Percentiles rank a stretch among this genome's conserved stretches.
phyloP scores from a whole-genome alignment of 2,113 vertebrate species.

The Elaphurus davidianus region DNA sequence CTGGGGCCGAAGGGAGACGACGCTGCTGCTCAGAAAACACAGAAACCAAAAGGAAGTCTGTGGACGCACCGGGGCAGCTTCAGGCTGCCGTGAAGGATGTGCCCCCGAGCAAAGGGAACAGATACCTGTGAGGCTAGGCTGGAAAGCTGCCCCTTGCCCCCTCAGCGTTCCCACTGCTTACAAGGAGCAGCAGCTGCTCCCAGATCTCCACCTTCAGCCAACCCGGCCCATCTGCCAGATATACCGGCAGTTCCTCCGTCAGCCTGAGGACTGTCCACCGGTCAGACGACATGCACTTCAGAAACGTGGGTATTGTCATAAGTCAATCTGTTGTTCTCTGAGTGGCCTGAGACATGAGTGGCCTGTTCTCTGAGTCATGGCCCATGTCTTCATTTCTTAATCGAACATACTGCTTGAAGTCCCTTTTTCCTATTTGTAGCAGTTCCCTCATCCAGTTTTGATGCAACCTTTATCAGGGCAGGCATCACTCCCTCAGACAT shows the following conservation, averaged over 20 bases:
- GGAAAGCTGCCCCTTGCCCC: neutral
- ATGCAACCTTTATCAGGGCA: neutral
- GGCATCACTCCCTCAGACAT: neutral
- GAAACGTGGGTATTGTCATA: neutral
- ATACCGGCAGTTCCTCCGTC: neutral
- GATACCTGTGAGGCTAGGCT: accelerated
- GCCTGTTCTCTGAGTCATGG: neutral
- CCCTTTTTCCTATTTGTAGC: constrained; percentile 10
- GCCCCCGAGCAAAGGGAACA: neutral
- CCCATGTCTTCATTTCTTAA: constrained; percentile 30
- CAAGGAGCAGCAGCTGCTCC: neutral
- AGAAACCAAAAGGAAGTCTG: neutral
- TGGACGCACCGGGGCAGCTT: accelerated
- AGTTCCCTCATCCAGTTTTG: neutral
- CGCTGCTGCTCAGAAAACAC: neutral
- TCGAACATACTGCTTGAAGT: neutral
- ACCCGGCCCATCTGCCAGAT: neutral
- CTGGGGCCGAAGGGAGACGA: neutral
- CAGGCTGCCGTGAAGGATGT: accelerated
- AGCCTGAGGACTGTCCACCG: neutral
- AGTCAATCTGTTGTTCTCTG: neutral
- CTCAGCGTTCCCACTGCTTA: accelerated
- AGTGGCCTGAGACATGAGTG: too few relatives aligned
- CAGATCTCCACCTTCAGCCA: neutral
- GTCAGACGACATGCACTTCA: accelerated